phyloP scores from a whole-genome alignment of 2,113 vertebrate genomes.

The Eulemur rufifrons region DNA sequence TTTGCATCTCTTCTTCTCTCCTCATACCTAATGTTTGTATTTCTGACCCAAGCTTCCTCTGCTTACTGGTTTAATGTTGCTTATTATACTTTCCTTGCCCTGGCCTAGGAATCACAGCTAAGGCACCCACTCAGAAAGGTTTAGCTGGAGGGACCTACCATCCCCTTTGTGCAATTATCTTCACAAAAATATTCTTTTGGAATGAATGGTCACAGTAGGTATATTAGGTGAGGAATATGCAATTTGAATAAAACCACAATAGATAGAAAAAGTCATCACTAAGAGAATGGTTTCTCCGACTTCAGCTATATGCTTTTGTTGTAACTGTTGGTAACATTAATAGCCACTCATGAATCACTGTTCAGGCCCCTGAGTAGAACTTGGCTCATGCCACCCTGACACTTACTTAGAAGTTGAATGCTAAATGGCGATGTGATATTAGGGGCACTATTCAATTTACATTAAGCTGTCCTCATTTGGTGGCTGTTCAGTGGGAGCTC shows the following conservation, averaged over 20 bases:
- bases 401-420: constrained; percentile 5
- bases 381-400: background rate
- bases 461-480: background rate
- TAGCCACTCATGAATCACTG: background rate
- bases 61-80: background rate
- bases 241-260: background rate
- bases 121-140: background rate
- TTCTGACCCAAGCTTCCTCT: background rate
- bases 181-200: background rate
- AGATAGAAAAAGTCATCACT: background rate
- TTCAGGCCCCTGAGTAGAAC: background rate
- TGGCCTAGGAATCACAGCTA: background rate
- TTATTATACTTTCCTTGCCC: background rate
- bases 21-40: background rate
- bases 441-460: background rate
- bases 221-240: background rate
- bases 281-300: background rate
- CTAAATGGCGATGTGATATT: constrained; percentile 12
- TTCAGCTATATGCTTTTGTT: background rate
- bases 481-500: background rate
- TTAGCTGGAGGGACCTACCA: background rate
- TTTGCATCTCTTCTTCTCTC: background rate
- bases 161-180: too few relatives aligned
- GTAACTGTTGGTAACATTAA: background rate
- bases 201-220: background rate